These are phyloP conservation scores for Aspidiotus destructor DNA, from an alignment of 2,888 invertebrate species.

Conservation along the genomic window DNA sequence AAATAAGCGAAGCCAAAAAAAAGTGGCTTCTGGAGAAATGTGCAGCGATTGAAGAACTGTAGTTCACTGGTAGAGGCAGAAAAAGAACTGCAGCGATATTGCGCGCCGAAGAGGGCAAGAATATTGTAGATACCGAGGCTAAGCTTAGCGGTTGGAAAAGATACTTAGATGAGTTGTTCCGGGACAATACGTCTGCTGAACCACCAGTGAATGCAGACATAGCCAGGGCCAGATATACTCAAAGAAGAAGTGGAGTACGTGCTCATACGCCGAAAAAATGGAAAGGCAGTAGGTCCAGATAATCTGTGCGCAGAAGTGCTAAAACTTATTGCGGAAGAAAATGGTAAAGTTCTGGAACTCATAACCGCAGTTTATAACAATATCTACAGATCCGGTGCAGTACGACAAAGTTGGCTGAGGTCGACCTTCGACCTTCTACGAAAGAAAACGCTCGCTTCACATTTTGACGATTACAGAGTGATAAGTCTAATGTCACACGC, in stretches of 20 bases:
- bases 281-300: background rate
- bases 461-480: conserved; percentile 34
- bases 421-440: background rate
- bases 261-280: background rate
- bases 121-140: background rate
- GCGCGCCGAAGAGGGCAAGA: background rate
- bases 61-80: background rate
- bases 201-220: too few species aligned
- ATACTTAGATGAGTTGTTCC: background rate
- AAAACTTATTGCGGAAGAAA: background rate
- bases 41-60: background rate
- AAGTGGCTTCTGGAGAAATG: background rate
- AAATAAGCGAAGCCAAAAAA: background rate
- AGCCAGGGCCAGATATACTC: background rate
- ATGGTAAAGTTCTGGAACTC: background rate
- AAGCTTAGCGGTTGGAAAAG: background rate
- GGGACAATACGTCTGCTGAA: background rate
- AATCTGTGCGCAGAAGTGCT: background rate
- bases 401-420: background rate
- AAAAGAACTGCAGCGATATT: background rate
- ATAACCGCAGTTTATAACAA: background rate
- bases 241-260: background rate
- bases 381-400: background rate
- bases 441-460: conserved; percentile 11
- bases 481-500: conserved; percentile 34